Conservation (phyloP, 1,140 invertebrate species). For the Cydia splendana region DNA sequence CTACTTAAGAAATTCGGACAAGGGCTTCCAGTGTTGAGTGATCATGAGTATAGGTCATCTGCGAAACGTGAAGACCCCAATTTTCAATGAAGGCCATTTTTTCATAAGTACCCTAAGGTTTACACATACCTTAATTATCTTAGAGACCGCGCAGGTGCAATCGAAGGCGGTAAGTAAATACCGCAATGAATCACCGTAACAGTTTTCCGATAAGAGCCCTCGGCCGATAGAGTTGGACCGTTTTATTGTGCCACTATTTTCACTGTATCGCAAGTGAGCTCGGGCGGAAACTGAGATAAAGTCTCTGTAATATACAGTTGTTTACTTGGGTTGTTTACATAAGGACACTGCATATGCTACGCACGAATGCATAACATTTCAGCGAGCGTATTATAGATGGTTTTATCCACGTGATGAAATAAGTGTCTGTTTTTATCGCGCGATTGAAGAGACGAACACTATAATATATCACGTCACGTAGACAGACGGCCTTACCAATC, state of each 20-base stretch:
- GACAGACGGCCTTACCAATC: no score
- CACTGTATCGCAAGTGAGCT: slow-evolving; percentile 64
- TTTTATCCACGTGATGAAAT: no score
- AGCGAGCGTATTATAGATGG: no score
- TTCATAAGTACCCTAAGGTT: neutral
- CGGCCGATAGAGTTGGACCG: slow-evolving; percentile 56
- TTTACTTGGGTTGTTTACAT: neutral
- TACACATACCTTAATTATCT: slow-evolving; percentile 31
- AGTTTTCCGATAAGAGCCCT: slow-evolving; percentile 71
- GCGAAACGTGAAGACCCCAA: no score
- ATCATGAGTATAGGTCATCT: no score
- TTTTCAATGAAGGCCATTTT: neutral
- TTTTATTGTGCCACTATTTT: slow-evolving; percentile 75
- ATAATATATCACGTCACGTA: no score
- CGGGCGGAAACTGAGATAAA: slow-evolving; percentile 73
- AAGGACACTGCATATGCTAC: neutral
- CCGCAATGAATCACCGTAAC: slow-evolving; percentile 68
- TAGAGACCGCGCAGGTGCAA: slow-evolving; percentile 47
- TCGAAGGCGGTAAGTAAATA: slow-evolving; percentile 62
- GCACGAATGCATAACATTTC: neutral
- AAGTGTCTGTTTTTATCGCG: no score
- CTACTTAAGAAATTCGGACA: no score
- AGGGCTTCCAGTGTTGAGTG: no score
- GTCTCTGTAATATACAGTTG: slow-evolving; percentile 57
- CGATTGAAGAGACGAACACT: no score